Evolutionary conservation across 2,888 invertebrate genomes (phyloP).

Genomic region (Quadroppia sp.): DNA sequence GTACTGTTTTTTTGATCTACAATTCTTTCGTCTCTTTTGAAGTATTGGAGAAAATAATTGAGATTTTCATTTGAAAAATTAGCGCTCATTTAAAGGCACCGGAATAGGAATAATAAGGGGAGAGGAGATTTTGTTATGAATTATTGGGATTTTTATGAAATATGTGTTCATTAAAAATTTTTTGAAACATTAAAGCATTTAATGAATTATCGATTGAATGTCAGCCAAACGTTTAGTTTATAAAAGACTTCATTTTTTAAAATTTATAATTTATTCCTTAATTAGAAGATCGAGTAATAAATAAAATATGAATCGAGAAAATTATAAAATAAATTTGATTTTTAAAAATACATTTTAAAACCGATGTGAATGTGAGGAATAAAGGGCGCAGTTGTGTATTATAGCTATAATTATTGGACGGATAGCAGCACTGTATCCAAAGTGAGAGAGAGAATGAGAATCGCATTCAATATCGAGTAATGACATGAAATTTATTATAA

Average conservation of each 20-base stretch:
- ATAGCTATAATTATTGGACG: neutral
- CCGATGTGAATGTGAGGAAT: no score
- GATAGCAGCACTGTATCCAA: conserved; percentile 16
- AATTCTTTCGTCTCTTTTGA: no score
- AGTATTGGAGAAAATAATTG: conserved; percentile 2
- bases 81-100: neutral
- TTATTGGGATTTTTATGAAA: neutral
- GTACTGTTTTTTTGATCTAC: no score
- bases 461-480: no score
- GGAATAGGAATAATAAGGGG: neutral
- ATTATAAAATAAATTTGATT: no score
- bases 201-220: conserved; percentile 20
- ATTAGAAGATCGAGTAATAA: no score
- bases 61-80: conserved; percentile 6
- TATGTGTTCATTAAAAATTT: conserved; percentile 3
- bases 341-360: no score
- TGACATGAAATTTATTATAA: no score
- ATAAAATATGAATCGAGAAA: no score
- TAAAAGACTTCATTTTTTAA: no score
- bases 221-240: no score
- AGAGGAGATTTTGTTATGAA: neutral
- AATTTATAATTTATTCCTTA: no score
- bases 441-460: neutral
- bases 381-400: neutral
- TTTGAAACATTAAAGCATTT: neutral